These are phyloP conservation scores for Tachyglossus aculeatus DNA, from an alignment of 2,797 vertebrate genomes.

Conservation along the genomic window DNA sequence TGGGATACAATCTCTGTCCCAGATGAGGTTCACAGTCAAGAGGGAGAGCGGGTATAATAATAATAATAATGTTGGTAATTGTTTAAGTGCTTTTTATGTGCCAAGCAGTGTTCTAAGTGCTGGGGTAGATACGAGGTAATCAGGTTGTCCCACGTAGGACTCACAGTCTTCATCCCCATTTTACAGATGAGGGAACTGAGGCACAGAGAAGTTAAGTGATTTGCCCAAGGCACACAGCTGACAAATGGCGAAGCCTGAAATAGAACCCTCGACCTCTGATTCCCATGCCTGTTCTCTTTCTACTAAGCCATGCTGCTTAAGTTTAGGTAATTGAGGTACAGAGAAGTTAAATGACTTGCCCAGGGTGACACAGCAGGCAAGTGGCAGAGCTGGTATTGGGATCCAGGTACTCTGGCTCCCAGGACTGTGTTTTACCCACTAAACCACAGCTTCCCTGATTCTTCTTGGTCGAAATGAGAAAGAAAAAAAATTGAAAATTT, in stretches of 20 bases:
- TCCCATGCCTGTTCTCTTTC: neutral
- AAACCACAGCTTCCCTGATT: no score
- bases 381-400: neutral
- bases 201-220: no score
- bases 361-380: neutral
- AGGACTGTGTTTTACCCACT: no score
- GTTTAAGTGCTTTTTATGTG: no score
- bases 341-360: neutral
- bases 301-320: no score
- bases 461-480: neutral
- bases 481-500: neutral
- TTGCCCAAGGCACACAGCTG: neutral
- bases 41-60: no score
- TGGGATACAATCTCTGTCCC: no score
- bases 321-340: neutral
- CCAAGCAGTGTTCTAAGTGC: no score
- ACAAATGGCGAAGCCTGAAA: neutral
- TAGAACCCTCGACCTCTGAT: neutral
- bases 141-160: no score
- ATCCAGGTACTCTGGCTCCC: neutral
- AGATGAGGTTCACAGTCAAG: no score
- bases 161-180: no score
- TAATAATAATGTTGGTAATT: neutral
- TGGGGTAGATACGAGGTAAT: no score
- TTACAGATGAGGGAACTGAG: neutral